Percentiles rank a stretch among this genome's conserved stretches.
Evolutionary conservation across 2,797 vertebrate species (phyloP).

Genomic region (Dermochelys coriacea): DNA sequence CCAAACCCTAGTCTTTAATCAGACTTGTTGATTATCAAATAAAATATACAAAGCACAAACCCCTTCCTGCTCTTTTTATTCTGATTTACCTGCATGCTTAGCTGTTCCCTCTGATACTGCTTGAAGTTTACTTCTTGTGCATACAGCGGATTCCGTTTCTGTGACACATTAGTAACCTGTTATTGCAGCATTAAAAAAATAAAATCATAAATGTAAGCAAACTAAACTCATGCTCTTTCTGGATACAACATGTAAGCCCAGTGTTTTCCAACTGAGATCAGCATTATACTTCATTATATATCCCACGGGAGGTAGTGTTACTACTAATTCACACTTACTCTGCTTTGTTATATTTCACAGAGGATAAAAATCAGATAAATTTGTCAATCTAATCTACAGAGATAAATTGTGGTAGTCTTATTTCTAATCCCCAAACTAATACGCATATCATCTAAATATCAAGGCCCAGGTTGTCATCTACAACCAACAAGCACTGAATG

Average conservation of each 20-base stretch:
- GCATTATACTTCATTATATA: neutral
- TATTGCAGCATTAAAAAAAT: neutral
- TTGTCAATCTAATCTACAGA: neutral
- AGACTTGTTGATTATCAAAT: neutral
- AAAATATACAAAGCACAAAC: neutral
- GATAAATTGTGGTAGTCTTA: neutral
- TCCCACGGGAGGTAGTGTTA: slow-evolving; percentile 19
- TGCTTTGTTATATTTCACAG: neutral
- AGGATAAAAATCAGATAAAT: neutral
- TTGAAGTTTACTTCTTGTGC: slow-evolving; percentile 58
- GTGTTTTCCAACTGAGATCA: neutral
- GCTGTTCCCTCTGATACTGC: slow-evolving; percentile 67
- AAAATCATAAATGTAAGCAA: neutral
- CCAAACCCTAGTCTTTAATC: neutral
- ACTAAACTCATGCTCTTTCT: neutral
- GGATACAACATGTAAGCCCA: neutral
- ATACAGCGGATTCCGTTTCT: slow-evolving; percentile 59
- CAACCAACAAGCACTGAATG: neutral
- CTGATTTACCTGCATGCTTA: slow-evolving; percentile 72
- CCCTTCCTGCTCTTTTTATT: neutral
- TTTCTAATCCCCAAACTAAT: neutral
- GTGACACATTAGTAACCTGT: slow-evolving; percentile 31
- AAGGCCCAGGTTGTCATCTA: neutral
- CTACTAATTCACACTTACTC: neutral
- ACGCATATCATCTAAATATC: neutral